These are phyloP conservation scores for Spicauda simplicius DNA, from an alignment of 2,888 invertebrate genomes.

Conservation along the genomic window DNA sequence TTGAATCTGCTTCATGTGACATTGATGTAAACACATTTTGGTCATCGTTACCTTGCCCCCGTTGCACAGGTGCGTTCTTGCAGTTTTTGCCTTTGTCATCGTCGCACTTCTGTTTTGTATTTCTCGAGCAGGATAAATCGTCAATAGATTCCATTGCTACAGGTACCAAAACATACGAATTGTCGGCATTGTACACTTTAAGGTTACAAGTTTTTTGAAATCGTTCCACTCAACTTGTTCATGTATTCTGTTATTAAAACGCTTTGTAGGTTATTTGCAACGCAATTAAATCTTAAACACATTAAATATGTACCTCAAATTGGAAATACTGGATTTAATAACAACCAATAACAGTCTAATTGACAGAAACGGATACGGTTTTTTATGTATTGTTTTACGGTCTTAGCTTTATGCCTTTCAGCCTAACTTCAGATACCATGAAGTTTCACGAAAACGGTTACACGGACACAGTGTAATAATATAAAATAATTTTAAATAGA, in stretches of 20 bases:
- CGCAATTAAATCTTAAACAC: slow-evolving; percentile 12
- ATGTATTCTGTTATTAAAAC: slow-evolving; percentile 3
- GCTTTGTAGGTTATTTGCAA: neutral
- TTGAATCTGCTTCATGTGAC: slow-evolving; percentile 59
- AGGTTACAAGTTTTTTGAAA: slow-evolving; percentile 57
- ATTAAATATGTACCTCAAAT: slow-evolving; percentile 21
- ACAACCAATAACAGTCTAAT: no score
- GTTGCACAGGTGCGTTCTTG: slow-evolving; percentile 54
- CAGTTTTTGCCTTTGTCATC: slow-evolving; percentile 56
- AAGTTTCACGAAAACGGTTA: neutral
- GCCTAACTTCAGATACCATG: no score
- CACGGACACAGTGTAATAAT: neutral
- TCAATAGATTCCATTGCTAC: slow-evolving; percentile 73
- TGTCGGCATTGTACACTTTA: slow-evolving; percentile 76
- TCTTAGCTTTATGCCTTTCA: no score
- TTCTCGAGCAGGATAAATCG: slow-evolving; percentile 58
- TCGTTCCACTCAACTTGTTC: neutral
- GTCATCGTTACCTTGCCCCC: slow-evolving; percentile 57
- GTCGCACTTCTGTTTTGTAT: slow-evolving; percentile 57
- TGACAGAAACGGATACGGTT: slow-evolving; percentile 19
- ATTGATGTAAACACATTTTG: slow-evolving; percentile 68
- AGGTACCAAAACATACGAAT: slow-evolving; percentile 57
- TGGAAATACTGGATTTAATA: slow-evolving; percentile 34
- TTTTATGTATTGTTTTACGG: no score
- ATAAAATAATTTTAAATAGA: neutral